Percentiles rank a stretch among this genome's conserved stretches.
These are phyloP conservation scores for Brachyhypopomus gauderio DNA, from an alignment of 2,113 vertebrate species.

Conservation along the genomic window DNA sequence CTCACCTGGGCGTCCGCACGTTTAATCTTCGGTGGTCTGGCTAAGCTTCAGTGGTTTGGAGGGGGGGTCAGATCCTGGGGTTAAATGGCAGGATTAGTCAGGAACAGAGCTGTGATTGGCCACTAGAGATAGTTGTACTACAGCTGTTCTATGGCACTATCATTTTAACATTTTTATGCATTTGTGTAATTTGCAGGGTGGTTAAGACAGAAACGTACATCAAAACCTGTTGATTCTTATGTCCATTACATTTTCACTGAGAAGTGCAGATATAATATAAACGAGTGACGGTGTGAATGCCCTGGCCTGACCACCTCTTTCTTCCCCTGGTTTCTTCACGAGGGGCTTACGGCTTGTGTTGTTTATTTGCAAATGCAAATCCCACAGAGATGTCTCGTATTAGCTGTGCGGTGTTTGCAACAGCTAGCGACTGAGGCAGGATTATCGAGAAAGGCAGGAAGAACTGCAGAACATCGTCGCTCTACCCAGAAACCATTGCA, in stretches of 20 bases:
- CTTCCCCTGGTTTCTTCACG: neutral
- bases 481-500: neutral
- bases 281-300: no score
- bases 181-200: no score
- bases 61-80: neutral
- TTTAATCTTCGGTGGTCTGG: constrained; percentile 17
- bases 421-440: constrained; percentile 43
- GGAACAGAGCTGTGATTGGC: no score
- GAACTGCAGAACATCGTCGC: no score
- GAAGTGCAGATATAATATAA: no score
- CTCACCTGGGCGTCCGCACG: neutral
- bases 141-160: no score
- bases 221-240: no score
- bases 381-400: constrained; percentile 34
- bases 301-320: neutral
- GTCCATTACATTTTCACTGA: no score
- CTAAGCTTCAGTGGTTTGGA: neutral
- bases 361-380: constrained; percentile 40
- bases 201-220: no score
- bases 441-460: constrained; percentile 19
- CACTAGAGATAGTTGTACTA: no score
- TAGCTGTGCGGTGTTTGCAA: constrained; percentile 35
- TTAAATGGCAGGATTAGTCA: no score
- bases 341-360: neutral
- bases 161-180: no score